These are phyloP conservation scores for Drosophila seguyi DNA, from an alignment of 1,140 invertebrate genomes.

Conservation along the genomic window DNA sequence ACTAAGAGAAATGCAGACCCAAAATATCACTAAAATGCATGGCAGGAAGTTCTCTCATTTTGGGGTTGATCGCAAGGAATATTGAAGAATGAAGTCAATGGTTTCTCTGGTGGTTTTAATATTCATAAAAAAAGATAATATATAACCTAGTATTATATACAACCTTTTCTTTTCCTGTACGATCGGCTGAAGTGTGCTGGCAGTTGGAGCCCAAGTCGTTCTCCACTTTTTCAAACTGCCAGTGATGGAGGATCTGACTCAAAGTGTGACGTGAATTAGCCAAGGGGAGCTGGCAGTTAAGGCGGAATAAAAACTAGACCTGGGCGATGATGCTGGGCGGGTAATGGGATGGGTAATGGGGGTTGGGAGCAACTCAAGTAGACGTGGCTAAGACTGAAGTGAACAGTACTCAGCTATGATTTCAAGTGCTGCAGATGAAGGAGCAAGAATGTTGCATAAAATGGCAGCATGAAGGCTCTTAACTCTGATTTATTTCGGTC, in stretches of 20 bases:
- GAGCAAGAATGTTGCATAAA: conserved; percentile 21
- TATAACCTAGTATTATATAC: too few species aligned
- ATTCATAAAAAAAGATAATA: background rate
- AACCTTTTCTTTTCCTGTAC: conserved; percentile 3
- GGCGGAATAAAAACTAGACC: conserved; percentile 34
- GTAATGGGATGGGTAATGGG: conserved; percentile 21
- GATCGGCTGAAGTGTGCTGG: conserved; percentile 28
- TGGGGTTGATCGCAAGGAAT: too few species aligned
- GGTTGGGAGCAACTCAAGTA: background rate
- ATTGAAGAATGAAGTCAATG: background rate
- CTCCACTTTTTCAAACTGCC: conserved; percentile 32
- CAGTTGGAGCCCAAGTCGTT: conserved; percentile 17
- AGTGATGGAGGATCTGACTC: conserved; percentile 59
- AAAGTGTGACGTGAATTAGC: conserved; percentile 76
- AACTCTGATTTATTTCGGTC: conserved; percentile 17
- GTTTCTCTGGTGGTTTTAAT: background rate
- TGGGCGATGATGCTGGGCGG: conserved; percentile 40
- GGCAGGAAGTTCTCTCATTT: background rate
- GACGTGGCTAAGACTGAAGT: conserved; percentile 7
- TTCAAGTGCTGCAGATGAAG: conserved; percentile 8
- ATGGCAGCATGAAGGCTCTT: conserved; percentile 9
- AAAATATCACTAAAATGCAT: background rate
- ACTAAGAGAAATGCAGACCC: conserved; percentile 2
- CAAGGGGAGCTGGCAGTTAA: conserved; percentile 42
- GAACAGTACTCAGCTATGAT: conserved; percentile 2